These are phyloP conservation scores for Choreutis nemorana DNA, from an alignment of 2,888 invertebrate genomes.

Conservation along the genomic window DNA sequence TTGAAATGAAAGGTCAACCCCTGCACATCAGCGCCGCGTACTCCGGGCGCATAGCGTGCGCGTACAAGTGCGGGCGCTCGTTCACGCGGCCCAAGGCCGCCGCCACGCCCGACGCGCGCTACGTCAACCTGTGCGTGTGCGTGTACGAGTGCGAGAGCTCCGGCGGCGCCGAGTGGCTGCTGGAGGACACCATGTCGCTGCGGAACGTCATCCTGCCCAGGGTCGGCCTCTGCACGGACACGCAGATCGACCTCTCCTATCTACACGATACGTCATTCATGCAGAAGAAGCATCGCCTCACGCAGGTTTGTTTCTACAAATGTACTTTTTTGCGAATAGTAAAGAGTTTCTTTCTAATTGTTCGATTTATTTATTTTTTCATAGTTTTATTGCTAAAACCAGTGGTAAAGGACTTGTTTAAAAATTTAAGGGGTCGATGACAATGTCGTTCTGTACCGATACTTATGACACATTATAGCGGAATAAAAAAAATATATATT, in stretches of 20 bases:
- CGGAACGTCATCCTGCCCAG: constrained; percentile 89
- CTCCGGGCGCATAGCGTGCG: constrained; percentile 96
- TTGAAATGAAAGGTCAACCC: constrained; percentile 72
- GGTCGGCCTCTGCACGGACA: constrained; percentile 81
- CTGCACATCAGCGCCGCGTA: constrained; percentile 96
- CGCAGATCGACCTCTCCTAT: constrained; percentile 84
- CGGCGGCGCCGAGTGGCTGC: constrained; percentile 90
- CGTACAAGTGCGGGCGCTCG: constrained; percentile 92
- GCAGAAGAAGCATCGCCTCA: constrained; percentile 83
- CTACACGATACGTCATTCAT: constrained; percentile 80
- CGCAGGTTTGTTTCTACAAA: constrained; percentile 62
- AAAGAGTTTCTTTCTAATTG: too few relatives aligned
- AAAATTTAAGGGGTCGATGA: too few relatives aligned
- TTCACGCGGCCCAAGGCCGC: constrained; percentile 88
- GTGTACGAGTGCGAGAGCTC: constrained; percentile 99
- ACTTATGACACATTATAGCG: too few relatives aligned
- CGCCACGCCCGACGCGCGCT: constrained; percentile 76
- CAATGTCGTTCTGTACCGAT: too few relatives aligned
- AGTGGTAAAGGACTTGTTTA: too few relatives aligned
- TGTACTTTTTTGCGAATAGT: too few relatives aligned
- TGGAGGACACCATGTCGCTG: constrained; percentile 95
- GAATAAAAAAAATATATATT: too few relatives aligned
- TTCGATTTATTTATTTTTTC: too few relatives aligned
- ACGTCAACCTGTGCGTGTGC: constrained; percentile 90
- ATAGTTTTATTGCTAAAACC: too few relatives aligned